phyloP scores from a whole-genome alignment of 37 sponge, comb jelly and placozoan genomes.

The Aplysina aerophoba region DNA sequence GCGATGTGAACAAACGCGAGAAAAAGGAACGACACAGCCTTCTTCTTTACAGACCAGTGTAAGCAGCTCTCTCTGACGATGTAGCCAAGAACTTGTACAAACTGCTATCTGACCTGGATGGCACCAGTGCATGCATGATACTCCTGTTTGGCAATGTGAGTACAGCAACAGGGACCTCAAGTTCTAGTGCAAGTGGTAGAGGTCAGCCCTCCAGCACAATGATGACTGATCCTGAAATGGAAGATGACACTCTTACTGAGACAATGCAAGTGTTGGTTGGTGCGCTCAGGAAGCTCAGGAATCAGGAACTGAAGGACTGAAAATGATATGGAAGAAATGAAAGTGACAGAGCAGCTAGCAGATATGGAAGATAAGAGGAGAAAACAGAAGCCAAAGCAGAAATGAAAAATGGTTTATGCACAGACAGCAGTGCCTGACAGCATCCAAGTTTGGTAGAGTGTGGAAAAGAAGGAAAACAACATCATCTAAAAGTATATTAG shows the following conservation, averaged over 20 bases:
- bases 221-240: neutral
- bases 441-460: neutral
- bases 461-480: conserved; percentile 2
- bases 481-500: neutral
- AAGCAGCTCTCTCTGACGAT: neutral
- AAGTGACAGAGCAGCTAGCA: too few relatives aligned
- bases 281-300: neutral
- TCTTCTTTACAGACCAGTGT: neutral
- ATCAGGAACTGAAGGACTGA: neutral
- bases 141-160: neutral
- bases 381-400: neutral
- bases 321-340: too few relatives aligned
- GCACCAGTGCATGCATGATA: neutral
- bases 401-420: neutral
- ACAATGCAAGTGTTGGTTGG: neutral
- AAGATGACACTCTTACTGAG: too few relatives aligned
- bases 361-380: too few relatives aligned
- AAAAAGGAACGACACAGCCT: neutral
- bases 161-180: neutral
- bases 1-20: neutral
- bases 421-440: neutral
- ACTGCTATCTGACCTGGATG: neutral
- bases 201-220: neutral
- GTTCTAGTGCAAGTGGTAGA: too few relatives aligned
- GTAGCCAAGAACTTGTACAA: neutral